A percentile compares a stretch with the other conserved stretches of the same genome.
Evolutionary conservation across 2,113 vertebrate species (phyloP).

Genomic region (Crotophaga sulcirostris): DNA sequence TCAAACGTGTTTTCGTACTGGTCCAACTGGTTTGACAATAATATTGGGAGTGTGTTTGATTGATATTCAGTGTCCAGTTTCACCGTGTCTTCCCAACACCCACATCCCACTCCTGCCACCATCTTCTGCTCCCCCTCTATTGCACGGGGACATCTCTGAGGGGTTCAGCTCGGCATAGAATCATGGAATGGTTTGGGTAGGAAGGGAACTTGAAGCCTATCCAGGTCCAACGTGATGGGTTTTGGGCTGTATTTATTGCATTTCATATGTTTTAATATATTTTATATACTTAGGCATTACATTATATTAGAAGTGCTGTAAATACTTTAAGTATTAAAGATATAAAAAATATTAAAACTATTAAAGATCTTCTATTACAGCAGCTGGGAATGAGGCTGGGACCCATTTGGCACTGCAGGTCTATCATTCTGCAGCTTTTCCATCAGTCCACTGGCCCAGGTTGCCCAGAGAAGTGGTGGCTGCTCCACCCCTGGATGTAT

Average conservation of each 20-base stretch:
- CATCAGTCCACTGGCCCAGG: neutral
- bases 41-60: neutral
- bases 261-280: neutral
- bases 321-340: neutral
- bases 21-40: neutral
- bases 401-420: neutral
- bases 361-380: rapidly evolving
- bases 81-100: neutral
- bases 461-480: too few relatives aligned
- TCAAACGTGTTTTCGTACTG: neutral
- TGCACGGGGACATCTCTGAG: rapidly evolving
- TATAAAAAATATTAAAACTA: neutral
- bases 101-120: rapidly evolving
- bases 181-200: too few relatives aligned
- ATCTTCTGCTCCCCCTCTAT: neutral
- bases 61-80: neutral
- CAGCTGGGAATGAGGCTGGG: neutral
- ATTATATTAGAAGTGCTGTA: too few relatives aligned
- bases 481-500: too few relatives aligned
- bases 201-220: too few relatives aligned
- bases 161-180: neutral
- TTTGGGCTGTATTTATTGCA: rapidly evolving
- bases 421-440: neutral
- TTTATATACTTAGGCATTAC: neutral
- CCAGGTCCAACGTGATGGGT: too few relatives aligned